Percentiles rank a stretch among this genome's conserved stretches.
These are phyloP conservation scores for Phenganax marumi DNA, from an alignment of 92 coral and sea anemone genomes.

Conservation along the genomic window DNA sequence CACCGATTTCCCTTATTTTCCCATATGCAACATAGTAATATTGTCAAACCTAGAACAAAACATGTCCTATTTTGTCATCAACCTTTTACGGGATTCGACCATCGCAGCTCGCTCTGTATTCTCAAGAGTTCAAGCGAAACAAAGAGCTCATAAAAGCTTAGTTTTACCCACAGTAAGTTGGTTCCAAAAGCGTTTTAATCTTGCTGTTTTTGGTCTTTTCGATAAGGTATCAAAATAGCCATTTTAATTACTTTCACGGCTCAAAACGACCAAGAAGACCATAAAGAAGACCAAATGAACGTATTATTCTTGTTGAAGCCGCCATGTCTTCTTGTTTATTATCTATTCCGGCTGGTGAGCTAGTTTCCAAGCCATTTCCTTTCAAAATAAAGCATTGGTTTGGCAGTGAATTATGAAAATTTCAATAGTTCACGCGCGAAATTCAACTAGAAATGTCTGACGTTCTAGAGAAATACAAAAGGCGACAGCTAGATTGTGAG, in stretches of 20 bases:
- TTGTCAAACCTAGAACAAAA: not conserved
- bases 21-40: not conserved
- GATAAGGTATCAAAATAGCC: not conserved
- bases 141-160: not conserved
- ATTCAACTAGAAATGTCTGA: constrained; percentile 46
- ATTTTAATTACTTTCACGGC: not conserved
- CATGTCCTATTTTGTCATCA: not conserved
- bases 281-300: not conserved
- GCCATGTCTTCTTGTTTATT: not conserved
- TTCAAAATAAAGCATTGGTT: not conserved
- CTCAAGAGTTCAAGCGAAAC: not conserved
- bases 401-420: not conserved
- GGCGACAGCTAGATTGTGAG: constrained; percentile 34
- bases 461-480: constrained; percentile 34
- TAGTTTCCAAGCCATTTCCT: not conserved
- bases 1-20: not conserved
- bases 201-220: not conserved
- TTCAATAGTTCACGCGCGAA: not conserved
- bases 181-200: not conserved
- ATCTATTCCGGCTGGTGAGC: not conserved
- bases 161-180: not conserved
- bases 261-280: not conserved
- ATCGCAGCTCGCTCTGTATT: not conserved
- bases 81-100: not conserved
- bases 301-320: not conserved